Evolutionary conservation across 2,113 vertebrate genomes (phyloP).

Genomic region (Vidua chalybeata): DNA sequence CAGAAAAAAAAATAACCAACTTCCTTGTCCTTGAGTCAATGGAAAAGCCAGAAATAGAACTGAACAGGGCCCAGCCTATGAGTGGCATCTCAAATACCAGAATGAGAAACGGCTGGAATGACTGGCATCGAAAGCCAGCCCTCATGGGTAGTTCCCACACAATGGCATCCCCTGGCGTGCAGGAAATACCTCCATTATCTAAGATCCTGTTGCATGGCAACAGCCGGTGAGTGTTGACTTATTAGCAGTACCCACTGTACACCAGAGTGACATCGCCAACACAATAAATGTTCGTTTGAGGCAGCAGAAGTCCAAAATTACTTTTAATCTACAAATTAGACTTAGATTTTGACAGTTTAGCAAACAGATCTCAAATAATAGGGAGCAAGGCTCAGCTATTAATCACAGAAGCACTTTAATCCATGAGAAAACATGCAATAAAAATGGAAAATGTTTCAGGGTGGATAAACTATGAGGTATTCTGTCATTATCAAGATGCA

Average conservation of each 20-base stretch:
- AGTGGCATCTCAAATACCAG: conserved; percentile 9
- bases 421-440: not conserved
- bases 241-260: not conserved
- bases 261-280: rapidly evolving
- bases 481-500: not conserved
- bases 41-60: conserved; percentile 23
- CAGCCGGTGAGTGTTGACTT: not conserved
- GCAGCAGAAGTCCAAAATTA: not conserved
- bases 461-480: not conserved
- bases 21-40: not conserved
- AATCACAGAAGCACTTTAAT: not conserved
- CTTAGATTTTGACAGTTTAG: not conserved
- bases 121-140: not conserved
- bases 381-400: not conserved
- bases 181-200: not conserved
- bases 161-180: not conserved
- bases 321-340: not conserved
- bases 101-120: not conserved
- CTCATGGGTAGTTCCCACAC: conserved; percentile 3
- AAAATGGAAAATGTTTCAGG: not conserved
- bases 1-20: not conserved
- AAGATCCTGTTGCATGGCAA: not conserved
- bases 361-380: not conserved
- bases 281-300: not conserved
- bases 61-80: not conserved